Evolutionary conservation across 1,140 invertebrate genomes (phyloP), one percentile per base, ranked within the genome.

Genomic region (Hirudo medicinalis): DNA sequence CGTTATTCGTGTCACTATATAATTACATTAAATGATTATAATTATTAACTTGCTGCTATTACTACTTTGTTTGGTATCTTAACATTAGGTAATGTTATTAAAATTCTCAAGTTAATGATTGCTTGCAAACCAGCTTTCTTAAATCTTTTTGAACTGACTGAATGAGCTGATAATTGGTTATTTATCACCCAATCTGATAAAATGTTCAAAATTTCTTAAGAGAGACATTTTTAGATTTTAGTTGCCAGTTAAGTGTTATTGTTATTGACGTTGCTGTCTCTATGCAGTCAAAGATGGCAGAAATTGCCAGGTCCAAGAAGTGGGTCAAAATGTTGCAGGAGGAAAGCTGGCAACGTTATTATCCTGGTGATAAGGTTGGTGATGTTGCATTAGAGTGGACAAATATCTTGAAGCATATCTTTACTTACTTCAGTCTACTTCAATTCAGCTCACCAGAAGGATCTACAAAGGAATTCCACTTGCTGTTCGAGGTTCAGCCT

Each of bases 401-500:
- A 17, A 0, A 15, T 8, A 49, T 11, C 43, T 49, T 49, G 15
- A 36, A 11, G 11, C 8, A 15, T 63, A 63, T 63, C 29, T 25
- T 63, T 63, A 63, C 25, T 57, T n/a, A n/a, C 9, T n/a, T 57
- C 54, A 57, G 2, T 9, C 0, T 63, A 11, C 22, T 63, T 9
- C 8, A 25, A 22, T 74, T 57, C 72, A 80, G 79, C 67, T 81
- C 53, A 72, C 72, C 3, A 72, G 79, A 8, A 86, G 96, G 74
- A 88, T 97, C 75, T 98, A 94, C 80, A 99, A 99, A 86, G 96
- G 96, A 66, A 94, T 99, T 82, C 96, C 96, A 55, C 89, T 97
- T 82, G 89, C 89, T 75, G 84, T 96, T 75, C 85, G 95, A 75
- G 88, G 88, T 73, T 82, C 84, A 57, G 89, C 92, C 32, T 97